A percentile compares a stretch with the other conserved stretches of the same genome.
Conservation (phyloP, 2,888 invertebrate genomes). For the Lathronympha strigana region DNA sequence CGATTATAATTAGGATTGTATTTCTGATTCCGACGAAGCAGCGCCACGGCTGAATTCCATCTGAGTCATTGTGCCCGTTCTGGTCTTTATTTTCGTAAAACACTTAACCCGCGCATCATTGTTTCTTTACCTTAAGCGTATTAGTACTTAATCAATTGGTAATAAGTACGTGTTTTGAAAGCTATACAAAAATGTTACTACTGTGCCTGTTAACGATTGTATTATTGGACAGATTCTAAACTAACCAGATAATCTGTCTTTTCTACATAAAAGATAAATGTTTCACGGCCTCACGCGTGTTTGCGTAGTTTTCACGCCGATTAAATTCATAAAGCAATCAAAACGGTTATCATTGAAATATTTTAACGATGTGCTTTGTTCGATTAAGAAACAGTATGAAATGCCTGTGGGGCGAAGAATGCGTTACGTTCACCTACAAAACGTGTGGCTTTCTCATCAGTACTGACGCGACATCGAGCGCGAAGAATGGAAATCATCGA, state of each 20-base stretch:
- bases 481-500: conserved; percentile 67
- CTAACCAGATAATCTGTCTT: not conserved
- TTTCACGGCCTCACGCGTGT: conserved; percentile 18
- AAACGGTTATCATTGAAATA: conserved; percentile 15
- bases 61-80: conserved; percentile 84
- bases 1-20: conserved; percentile 85
- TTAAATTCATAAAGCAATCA: conserved; percentile 34
- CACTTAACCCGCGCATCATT: conserved; percentile 79
- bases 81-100: conserved; percentile 83
- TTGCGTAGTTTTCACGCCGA: conserved; percentile 26
- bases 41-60: conserved; percentile 81
- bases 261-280: conserved; percentile 25
- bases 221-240: not conserved
- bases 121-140: conserved; percentile 52
- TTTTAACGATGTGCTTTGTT: conserved; percentile 35
- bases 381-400: conserved; percentile 30
- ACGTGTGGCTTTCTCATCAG: conserved; percentile 60
- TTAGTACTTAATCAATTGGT: conserved; percentile 29
- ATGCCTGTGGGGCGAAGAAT: conserved; percentile 35
- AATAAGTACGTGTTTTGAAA: not conserved
- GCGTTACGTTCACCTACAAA: conserved; percentile 44
- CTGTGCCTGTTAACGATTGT: not conserved
- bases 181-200: not conserved
- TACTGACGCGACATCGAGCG: conserved; percentile 58
- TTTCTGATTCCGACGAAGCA: conserved; percentile 83